Conservation (phyloP, 1,140 invertebrate species). For the Drosophila carrolli region DNA sequence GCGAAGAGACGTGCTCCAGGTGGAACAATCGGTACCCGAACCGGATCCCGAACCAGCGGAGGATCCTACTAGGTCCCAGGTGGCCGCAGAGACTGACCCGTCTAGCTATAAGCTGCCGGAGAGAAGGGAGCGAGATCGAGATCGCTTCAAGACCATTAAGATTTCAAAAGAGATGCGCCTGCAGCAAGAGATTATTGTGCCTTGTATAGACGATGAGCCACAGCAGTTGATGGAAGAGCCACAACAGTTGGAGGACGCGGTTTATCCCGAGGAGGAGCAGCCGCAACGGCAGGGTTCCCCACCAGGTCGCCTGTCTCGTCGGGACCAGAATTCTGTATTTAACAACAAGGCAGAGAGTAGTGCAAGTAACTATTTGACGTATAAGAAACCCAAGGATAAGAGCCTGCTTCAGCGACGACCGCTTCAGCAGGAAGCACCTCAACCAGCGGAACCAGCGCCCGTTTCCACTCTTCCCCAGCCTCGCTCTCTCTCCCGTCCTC, state of each 20-base stretch:
- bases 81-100: slow-evolving; percentile 36
- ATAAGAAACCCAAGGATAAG: slow-evolving; percentile 79
- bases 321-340: slow-evolving; percentile 41
- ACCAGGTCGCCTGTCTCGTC: slow-evolving; percentile 53
- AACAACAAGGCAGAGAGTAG: slow-evolving; percentile 30
- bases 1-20: slow-evolving; percentile 40
- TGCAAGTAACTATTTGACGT: slow-evolving; percentile 67
- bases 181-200: slow-evolving; percentile 57
- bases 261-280: slow-evolving; percentile 8
- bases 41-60: slow-evolving; percentile 33
- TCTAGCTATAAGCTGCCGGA: slow-evolving; percentile 65
- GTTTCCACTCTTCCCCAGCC: slow-evolving; percentile 31
- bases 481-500: slow-evolving; percentile 76
- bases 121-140: slow-evolving; percentile 73
- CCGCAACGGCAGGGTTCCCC: slow-evolving; percentile 31
- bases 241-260: slow-evolving; percentile 12
- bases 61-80: neutral
- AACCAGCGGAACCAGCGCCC: neutral
- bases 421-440: slow-evolving; percentile 27
- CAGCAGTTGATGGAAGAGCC: slow-evolving; percentile 28
- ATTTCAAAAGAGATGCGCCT: slow-evolving; percentile 67
- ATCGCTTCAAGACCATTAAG: slow-evolving; percentile 84
- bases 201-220: slow-evolving; percentile 74
- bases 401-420: slow-evolving; percentile 37
- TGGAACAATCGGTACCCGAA: slow-evolving; percentile 5